Evolutionary conservation across 1,140 invertebrate genomes (phyloP).

Genomic region (Mizuhopecten yessoensis): DNA sequence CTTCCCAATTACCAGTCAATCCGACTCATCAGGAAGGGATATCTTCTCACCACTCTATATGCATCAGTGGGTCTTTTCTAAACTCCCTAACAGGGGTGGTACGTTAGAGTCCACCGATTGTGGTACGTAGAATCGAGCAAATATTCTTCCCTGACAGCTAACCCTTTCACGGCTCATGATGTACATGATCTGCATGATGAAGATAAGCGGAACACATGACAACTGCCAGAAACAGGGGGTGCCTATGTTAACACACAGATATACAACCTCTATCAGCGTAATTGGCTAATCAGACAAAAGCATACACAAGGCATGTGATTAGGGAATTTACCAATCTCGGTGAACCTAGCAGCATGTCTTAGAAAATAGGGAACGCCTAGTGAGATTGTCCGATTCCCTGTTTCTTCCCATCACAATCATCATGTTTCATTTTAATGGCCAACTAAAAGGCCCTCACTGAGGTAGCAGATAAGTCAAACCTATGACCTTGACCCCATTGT

Average conservation of each 20-base stretch:
- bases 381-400: background rate
- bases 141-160: no score
- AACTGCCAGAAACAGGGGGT: background rate
- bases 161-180: no score
- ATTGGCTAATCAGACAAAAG: background rate
- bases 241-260: background rate
- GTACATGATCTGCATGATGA: background rate
- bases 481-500: background rate
- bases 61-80: no score
- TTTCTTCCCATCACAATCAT: background rate
- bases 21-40: no score
- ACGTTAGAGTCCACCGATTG: no score
- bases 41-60: no score
- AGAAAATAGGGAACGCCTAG: background rate
- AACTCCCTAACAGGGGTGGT: no score
- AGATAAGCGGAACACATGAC: background rate
- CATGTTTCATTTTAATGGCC: background rate
- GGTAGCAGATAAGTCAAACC: background rate
- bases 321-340: background rate
- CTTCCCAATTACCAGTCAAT: no score
- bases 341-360: background rate
- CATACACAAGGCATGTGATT: background rate
- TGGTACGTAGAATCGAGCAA: no score
- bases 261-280: background rate
- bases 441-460: background rate